A percentile compares a stretch with the other conserved stretches of the same genome.
phyloP scores from a whole-genome alignment of 2,888 invertebrate species.

The Apotomis turbidana region DNA sequence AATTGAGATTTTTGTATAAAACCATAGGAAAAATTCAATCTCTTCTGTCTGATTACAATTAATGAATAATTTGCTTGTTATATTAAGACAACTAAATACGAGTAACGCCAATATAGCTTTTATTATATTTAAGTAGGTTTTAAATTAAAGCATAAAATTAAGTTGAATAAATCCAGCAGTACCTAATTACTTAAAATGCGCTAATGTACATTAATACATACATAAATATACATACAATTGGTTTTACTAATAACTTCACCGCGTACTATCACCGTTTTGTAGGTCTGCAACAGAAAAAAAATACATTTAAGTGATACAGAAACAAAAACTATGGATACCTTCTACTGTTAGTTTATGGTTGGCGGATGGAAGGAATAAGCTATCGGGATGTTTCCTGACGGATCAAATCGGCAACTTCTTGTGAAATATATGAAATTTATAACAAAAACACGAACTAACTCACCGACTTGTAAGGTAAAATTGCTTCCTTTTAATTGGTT shows the following conservation, averaged over 20 bases:
- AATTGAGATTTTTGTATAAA: background rate
- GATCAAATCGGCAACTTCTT: no score
- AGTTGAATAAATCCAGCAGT: constrained; percentile 56
- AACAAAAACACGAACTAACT: no score
- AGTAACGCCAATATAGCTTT: background rate
- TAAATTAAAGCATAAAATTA: constrained; percentile 33
- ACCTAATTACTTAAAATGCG: constrained; percentile 56
- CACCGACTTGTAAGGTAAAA: no score
- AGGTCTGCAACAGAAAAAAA: constrained; percentile 43
- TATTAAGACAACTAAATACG: constrained; percentile 1
- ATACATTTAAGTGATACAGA: background rate
- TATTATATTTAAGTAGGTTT: constrained; percentile 11
- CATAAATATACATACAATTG: constrained; percentile 71
- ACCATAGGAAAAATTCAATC: background rate
- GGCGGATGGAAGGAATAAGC: no score
- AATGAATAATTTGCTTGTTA: background rate
- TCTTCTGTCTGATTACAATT: background rate
- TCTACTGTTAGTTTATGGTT: no score
- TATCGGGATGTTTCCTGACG: no score
- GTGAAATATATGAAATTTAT: no score
- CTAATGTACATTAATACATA: constrained; percentile 50
- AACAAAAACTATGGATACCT: background rate
- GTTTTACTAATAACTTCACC: constrained; percentile 55
- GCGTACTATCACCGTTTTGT: constrained; percentile 63
- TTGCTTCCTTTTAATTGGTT: no score